phyloP scores from a whole-genome alignment of 2,888 invertebrate genomes.

The Trissonchulus latispiculum region DNA sequence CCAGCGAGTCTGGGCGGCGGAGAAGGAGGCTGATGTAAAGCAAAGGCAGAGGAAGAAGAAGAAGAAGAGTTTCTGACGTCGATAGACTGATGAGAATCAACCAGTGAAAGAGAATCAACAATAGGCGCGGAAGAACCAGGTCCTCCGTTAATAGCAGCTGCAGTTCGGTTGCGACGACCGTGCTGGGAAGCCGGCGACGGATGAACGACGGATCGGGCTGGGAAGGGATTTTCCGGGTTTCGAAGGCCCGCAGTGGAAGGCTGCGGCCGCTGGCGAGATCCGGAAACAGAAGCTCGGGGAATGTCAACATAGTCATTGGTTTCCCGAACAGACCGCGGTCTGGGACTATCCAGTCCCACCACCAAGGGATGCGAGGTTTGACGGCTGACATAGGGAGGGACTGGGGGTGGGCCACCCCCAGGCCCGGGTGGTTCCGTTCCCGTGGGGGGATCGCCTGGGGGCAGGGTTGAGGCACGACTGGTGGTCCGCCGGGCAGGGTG shows the following conservation, averaged over 20 bases:
- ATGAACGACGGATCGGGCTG: not conserved
- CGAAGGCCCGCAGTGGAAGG: not conserved
- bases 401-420: too few relatives aligned
- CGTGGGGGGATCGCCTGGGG: not conserved
- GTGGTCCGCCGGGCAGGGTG: not conserved
- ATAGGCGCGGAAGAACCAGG: too few relatives aligned
- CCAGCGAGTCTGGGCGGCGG: too few relatives aligned
- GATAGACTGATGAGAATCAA: too few relatives aligned
- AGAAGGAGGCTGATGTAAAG: too few relatives aligned
- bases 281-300: not conserved
- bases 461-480: not conserved
- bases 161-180: not conserved
- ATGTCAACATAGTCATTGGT: slow-evolving; percentile 86
- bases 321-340: slow-evolving; percentile 73
- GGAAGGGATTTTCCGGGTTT: not conserved
- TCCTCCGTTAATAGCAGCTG: not conserved
- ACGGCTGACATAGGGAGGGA: too few relatives aligned
- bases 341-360: slow-evolving; percentile 54
- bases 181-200: not conserved
- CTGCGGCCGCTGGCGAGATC: not conserved
- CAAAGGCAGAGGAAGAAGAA: too few relatives aligned
- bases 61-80: too few relatives aligned
- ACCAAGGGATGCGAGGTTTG: too few relatives aligned
- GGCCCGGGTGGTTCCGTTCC: too few relatives aligned
- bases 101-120: too few relatives aligned